Evolutionary conservation across 1,140 invertebrate genomes (phyloP).

Genomic region (Arctopsyche grandis): DNA sequence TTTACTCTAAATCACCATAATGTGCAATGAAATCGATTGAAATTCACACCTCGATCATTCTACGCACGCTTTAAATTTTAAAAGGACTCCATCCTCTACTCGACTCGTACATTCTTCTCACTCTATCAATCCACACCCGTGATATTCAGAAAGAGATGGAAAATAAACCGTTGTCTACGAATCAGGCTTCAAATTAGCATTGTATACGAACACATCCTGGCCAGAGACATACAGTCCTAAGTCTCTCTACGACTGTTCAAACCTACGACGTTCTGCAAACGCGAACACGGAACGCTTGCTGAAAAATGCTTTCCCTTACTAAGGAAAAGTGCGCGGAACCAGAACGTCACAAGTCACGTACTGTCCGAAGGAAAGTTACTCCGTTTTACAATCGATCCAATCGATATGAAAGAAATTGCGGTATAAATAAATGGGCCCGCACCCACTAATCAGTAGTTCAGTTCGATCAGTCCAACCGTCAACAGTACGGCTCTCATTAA

Average conservation of each 20-base stretch:
- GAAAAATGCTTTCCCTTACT: slow-evolving; percentile 43
- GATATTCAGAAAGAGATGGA: slow-evolving; percentile 25
- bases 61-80: slow-evolving; percentile 2
- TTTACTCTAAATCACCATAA: background rate
- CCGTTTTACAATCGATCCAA: background rate
- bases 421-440: slow-evolving; percentile 65
- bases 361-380: background rate
- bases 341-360: slow-evolving; percentile 5
- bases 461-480: slow-evolving; percentile 60
- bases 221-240: background rate
- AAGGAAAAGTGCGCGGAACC: background rate
- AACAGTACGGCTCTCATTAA: slow-evolving; percentile 59
- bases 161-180: slow-evolving; percentile 39
- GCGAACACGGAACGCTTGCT: background rate
- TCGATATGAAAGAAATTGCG: slow-evolving; percentile 61
- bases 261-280: slow-evolving; percentile 9
- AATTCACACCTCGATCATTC: background rate
- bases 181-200: slow-evolving; percentile 20
- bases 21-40: background rate
- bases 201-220: background rate
- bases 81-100: slow-evolving; percentile 22
- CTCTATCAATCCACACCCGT: background rate
- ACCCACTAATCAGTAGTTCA: slow-evolving; percentile 65
- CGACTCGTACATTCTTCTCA: slow-evolving; percentile 13
- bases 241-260: background rate